Evolutionary conservation across 1,140 invertebrate species (phyloP).

Genomic region (Tenebrio molitor): DNA sequence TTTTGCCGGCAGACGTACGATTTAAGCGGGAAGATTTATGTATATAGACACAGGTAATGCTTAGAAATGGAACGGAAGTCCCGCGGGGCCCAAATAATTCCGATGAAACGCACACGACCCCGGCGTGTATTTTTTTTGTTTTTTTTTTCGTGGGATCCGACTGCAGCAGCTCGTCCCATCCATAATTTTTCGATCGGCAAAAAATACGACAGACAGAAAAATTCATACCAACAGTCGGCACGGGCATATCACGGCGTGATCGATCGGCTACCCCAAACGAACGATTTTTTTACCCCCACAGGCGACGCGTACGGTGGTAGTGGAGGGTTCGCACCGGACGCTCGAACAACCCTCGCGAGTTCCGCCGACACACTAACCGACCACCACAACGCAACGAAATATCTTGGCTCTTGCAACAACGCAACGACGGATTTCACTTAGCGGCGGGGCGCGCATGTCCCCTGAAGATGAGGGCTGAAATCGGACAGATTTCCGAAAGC

Average conservation of each 20-base stretch:
- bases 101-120: neutral
- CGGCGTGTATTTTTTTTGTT: no score
- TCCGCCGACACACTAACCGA: conserved; percentile 16
- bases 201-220: neutral
- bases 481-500: conserved; percentile 21
- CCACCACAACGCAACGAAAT: conserved; percentile 26
- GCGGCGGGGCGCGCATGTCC: neutral
- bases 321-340: conserved; percentile 16
- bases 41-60: conserved; percentile 39
- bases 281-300: conserved; percentile 1
- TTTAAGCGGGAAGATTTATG: conserved; percentile 40
- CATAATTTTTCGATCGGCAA: neutral
- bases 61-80: conserved; percentile 15
- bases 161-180: conserved; percentile 1
- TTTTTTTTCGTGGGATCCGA: no score
- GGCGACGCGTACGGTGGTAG: neutral
- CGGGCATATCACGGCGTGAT: conserved; percentile 23
- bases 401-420: neutral
- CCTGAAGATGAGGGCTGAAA: conserved; percentile 10
- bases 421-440: conserved; percentile 22
- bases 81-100: conserved; percentile 6
- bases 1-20: conserved; percentile 19
- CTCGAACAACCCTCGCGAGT: conserved; percentile 9
- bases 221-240: conserved; percentile 4
- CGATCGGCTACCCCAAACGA: neutral